Conservation (phyloP, 2,797 vertebrate species). For the Eulemur coronatus region DNA sequence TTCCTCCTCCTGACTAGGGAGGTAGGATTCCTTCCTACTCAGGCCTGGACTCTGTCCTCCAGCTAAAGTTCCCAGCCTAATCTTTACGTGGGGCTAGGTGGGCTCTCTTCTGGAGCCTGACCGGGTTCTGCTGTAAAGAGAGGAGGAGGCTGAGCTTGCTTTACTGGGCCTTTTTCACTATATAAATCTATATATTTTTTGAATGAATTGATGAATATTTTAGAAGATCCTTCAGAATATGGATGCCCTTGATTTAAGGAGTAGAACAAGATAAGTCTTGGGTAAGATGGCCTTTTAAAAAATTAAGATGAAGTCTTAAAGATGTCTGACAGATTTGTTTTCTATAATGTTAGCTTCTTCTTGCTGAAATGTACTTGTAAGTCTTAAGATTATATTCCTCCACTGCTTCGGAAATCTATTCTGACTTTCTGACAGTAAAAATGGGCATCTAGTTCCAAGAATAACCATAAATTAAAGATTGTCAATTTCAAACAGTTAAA, state of each 20-base stretch:
- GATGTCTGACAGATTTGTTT: background rate
- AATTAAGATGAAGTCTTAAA: background rate
- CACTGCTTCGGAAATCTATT: background rate
- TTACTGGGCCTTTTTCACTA: background rate
- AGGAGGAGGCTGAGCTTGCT: background rate
- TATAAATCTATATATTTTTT: background rate
- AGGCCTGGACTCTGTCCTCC: background rate
- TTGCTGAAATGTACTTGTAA: slow-evolving; percentile 9
- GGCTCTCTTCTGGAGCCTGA: background rate
- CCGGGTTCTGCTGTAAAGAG: background rate
- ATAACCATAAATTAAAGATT: slow-evolving; percentile 39
- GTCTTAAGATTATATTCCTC: background rate
- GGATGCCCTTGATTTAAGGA: background rate
- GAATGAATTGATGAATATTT: background rate
- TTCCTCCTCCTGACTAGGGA: background rate
- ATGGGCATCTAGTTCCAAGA: slow-evolving; percentile 36
- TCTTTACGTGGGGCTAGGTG: background rate
- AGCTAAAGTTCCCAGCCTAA: no score
- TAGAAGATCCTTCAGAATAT: background rate
- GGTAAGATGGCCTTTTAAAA: background rate
- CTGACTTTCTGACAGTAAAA: slow-evolving; percentile 14
- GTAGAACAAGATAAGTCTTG: background rate
- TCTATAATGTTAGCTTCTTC: background rate
- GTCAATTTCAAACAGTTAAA: background rate
- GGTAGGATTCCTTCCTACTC: background rate